Evolutionary conservation across 2,888 invertebrate species (phyloP), one percentile per base, ranked within the genome.

Genomic region (Trissonchulus sp.): DNA sequence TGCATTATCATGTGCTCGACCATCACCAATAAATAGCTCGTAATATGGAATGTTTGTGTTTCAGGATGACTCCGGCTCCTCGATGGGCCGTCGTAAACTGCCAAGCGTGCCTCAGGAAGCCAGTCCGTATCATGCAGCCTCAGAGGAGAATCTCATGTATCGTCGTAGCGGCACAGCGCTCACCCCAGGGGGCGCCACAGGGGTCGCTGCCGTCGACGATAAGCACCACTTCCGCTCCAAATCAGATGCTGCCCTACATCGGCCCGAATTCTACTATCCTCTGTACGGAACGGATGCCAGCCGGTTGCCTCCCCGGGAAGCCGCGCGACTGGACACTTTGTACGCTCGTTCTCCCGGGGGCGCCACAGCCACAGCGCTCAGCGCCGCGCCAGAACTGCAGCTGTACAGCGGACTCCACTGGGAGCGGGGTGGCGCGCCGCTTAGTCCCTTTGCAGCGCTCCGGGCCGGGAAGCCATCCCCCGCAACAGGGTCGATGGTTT

Each of bases 71-170:
- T 75, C 75, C 62, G 76, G 75, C 38, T 76, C 78, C 36, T 75
- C 72, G 72, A 78, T 78, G 78, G 78, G 78, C 80, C 82, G 87
- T n/a, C 83, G 87, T 71, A 86, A 86, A 79, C 82, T 87, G 65
- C 87, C 87, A 3, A 84, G 85, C 74, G 84, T 87, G 71, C 87
- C 87, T 2, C 73, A 73, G 33, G 63, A n/a, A n/a, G 48, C 48
- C 8, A 2, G 3, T 2, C 35, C 69, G 8, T 69, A 48, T 48
- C 48, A 48, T 48, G 48, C 69, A 69, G 33, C 48, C 37, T 73
- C 73, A n/a, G 8, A 63, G 8, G 63, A 48, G 48, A 48, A 23
- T 48, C 48, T 48, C 8, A 23, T 48, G 8, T 8, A 15, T 48
- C 48, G 48, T 8, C 48, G 48, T 8, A 48, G 8, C 48, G 48